Evolutionary conservation across 1,140 invertebrate genomes (phyloP).

Genomic region (Globodera rostochiensis): DNA sequence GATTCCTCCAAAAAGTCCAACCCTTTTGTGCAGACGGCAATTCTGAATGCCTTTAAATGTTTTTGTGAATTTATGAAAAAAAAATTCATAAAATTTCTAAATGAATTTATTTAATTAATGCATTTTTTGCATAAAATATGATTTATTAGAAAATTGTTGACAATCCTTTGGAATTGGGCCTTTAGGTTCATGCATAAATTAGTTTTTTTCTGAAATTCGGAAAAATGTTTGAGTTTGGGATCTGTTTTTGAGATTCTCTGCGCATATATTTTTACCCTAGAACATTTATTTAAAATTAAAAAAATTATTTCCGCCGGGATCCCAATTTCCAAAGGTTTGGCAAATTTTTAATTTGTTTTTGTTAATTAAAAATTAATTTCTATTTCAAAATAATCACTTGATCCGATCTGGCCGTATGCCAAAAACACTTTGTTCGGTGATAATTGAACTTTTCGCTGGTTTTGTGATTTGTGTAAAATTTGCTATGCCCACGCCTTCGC

Average conservation of each 20-base stretch:
- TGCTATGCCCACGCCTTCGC: background rate
- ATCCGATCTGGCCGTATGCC: background rate
- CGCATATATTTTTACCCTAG: too few relatives aligned
- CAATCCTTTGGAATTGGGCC: too few relatives aligned
- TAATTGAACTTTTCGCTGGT: background rate
- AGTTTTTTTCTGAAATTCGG: too few relatives aligned
- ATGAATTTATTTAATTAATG: constrained; percentile 26
- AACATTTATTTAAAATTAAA: too few relatives aligned
- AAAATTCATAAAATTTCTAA: background rate
- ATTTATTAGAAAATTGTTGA: constrained; percentile 6
- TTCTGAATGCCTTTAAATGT: constrained; percentile 5
- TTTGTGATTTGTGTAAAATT: constrained; percentile 17
- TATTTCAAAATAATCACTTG: constrained; percentile 1
- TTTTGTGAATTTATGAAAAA: too few relatives aligned
- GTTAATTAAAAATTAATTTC: constrained; percentile 15
- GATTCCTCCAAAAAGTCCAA: constrained; percentile 89
- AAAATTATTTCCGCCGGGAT: too few relatives aligned
- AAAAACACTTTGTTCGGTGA: background rate
- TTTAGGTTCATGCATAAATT: too few relatives aligned
- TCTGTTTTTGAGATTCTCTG: too few relatives aligned
- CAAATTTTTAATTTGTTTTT: too few relatives aligned
- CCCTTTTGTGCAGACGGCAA: constrained; percentile 91
- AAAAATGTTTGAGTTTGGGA: too few relatives aligned
- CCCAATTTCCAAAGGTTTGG: too few relatives aligned
- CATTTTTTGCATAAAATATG: constrained; percentile 15